phyloP scores from a whole-genome alignment of 2,797 vertebrate species.

The Megaceryle alcyon region DNA sequence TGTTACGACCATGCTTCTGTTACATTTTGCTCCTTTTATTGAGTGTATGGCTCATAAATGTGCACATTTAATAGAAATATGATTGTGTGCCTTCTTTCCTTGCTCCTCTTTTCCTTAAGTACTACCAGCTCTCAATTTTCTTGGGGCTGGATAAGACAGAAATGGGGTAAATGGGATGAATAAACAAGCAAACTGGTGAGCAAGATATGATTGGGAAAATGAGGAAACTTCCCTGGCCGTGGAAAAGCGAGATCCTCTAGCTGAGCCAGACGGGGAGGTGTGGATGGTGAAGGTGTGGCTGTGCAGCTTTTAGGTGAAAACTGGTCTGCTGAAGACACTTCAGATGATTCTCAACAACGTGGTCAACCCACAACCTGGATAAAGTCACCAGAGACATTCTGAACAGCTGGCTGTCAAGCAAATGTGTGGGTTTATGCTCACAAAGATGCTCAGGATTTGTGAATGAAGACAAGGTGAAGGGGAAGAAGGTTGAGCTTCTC shows the following conservation, averaged over 20 bases:
- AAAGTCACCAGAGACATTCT: no score
- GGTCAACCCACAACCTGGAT: no score
- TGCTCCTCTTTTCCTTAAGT: neutral
- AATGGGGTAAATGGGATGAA: neutral
- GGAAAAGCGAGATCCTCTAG: neutral
- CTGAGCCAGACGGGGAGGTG: neutral
- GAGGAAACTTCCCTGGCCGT: neutral
- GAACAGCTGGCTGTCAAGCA: no score
- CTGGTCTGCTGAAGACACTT: no score
- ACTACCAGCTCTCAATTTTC: neutral
- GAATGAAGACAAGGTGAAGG: neutral
- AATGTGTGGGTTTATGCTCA: no score
- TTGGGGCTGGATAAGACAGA: neutral
- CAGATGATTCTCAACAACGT: no score
- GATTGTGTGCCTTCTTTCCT: neutral
- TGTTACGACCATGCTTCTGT: neutral
- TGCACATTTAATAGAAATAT: neutral
- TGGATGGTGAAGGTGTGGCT: neutral
- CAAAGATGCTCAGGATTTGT: no score
- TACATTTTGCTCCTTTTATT: neutral
- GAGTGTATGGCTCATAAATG: neutral
- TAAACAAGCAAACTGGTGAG: neutral
- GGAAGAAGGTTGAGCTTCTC: neutral
- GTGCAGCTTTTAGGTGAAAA: neutral
- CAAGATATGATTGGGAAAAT: neutral